These are phyloP conservation scores for Illadopsis cleaveri DNA, from an alignment of 2,113 vertebrate genomes.

Conservation along the genomic window DNA sequence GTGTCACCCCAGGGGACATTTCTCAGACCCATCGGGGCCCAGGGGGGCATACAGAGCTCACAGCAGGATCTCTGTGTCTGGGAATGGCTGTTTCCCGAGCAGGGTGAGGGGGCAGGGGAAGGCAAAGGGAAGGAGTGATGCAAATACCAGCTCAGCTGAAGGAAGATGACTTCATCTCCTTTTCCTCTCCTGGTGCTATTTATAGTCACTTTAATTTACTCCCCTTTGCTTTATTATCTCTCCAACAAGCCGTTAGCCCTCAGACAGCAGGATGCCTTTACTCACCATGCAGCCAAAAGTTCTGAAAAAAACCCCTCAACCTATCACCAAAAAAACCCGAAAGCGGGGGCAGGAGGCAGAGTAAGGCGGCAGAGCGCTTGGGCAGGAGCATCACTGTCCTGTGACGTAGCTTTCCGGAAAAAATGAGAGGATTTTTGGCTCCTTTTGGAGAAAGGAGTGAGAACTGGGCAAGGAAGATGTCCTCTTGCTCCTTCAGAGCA, in stretches of 20 bases:
- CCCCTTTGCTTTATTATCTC: slow-evolving; percentile 75
- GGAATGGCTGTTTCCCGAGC: background rate
- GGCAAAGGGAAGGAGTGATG: slow-evolving; percentile 53
- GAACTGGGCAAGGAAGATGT: background rate
- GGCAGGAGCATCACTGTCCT: background rate
- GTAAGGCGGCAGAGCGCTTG: fast-evolving
- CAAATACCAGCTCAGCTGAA: slow-evolving; percentile 71
- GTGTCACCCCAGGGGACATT: background rate
- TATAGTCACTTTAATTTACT: slow-evolving; percentile 74
- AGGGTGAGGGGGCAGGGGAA: slow-evolving; percentile 28
- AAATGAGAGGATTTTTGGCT: background rate
- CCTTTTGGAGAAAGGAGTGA: background rate
- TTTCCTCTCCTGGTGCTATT: slow-evolving; percentile 70
- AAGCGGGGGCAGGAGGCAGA: background rate
- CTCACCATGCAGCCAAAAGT: slow-evolving; percentile 15
- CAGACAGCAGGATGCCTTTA: slow-evolving; percentile 61
- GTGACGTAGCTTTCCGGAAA: background rate
- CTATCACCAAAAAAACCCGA: background rate
- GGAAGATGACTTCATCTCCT: slow-evolving; percentile 74
- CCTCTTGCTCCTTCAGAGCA: background rate
- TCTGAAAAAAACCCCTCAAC: background rate
- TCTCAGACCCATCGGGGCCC: background rate
- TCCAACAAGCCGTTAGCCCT: slow-evolving; percentile 65
- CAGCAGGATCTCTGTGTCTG: background rate
- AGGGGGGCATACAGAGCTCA: background rate